A percentile compares a stretch with the other conserved stretches of the same genome.
These are phyloP conservation scores for Sphaeramia orbicularis DNA, from an alignment of 2,797 vertebrate genomes.

Conservation along the genomic window DNA sequence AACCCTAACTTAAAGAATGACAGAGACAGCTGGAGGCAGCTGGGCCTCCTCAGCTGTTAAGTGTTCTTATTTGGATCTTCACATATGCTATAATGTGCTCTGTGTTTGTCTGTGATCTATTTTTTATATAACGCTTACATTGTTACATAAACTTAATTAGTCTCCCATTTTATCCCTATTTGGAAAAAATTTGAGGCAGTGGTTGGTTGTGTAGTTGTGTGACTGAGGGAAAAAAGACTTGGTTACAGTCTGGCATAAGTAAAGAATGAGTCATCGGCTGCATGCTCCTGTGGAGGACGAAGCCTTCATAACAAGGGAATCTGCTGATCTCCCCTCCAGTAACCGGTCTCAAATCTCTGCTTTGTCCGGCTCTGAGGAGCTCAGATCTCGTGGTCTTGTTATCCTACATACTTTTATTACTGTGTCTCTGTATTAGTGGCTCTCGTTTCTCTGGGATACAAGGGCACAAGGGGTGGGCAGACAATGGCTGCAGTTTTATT, in stretches of 20 bases:
- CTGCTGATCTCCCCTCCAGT: constrained; percentile 66
- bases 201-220: constrained; percentile 36
- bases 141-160: constrained; percentile 11
- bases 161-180: not conserved
- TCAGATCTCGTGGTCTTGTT: constrained; percentile 60
- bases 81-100: not conserved
- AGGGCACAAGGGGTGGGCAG: constrained; percentile 4
- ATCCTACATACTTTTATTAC: constrained; percentile 49
- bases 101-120: not conserved
- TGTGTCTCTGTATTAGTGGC: constrained; percentile 35
- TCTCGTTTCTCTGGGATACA: constrained; percentile 6
- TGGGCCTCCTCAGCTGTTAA: constrained; percentile 50
- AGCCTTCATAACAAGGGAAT: constrained; percentile 45
- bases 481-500: constrained; percentile 67
- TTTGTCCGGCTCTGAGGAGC: constrained; percentile 56
- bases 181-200: constrained; percentile 19
- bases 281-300: constrained; percentile 42
- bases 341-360: constrained; percentile 51
- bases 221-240: constrained; percentile 32
- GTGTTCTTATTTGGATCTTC: constrained; percentile 13
- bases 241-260: constrained; percentile 65
- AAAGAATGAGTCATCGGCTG: constrained; percentile 75
- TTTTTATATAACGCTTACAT: constrained; percentile 20
- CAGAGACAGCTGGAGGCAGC: constrained; percentile 48
- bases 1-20: constrained; percentile 33